Conservation (phyloP, 2,888 invertebrate genomes). For the Meteorus cinctellus region DNA sequence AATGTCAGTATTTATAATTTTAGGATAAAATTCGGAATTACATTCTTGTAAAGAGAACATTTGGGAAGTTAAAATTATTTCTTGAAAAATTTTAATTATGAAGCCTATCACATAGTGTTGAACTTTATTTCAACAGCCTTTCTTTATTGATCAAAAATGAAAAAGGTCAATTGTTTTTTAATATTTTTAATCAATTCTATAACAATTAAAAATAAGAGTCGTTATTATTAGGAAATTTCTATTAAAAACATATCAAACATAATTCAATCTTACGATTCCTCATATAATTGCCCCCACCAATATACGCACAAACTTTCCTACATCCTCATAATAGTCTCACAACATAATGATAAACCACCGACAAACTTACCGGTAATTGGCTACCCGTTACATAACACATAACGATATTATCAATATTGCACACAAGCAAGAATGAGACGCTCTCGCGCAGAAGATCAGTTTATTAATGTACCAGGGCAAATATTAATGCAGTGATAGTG, state of each 20-base stretch:
- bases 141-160: no score
- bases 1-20: background rate
- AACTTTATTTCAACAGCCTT: no score
- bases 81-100: no score
- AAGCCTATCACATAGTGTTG: no score
- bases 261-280: no score
- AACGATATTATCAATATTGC: constrained; percentile 54
- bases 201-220: background rate
- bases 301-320: no score
- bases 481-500: constrained; percentile 50
- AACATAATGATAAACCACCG: constrained; percentile 51
- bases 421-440: constrained; percentile 23
- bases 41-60: no score
- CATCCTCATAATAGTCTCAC: background rate
- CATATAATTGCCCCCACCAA: no score
- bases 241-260: no score
- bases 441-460: background rate
- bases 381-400: constrained; percentile 55
- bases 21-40: background rate
- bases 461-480: constrained; percentile 49
- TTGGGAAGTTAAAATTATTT: no score
- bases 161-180: no score
- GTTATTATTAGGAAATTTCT: background rate
- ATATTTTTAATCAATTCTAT: background rate
- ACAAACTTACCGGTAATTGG: constrained; percentile 55